A percentile compares a stretch with the other conserved stretches of the same genome.
Conservation (phyloP, 2,888 invertebrate genomes). For the Hirtodrosophila trivittata region DNA sequence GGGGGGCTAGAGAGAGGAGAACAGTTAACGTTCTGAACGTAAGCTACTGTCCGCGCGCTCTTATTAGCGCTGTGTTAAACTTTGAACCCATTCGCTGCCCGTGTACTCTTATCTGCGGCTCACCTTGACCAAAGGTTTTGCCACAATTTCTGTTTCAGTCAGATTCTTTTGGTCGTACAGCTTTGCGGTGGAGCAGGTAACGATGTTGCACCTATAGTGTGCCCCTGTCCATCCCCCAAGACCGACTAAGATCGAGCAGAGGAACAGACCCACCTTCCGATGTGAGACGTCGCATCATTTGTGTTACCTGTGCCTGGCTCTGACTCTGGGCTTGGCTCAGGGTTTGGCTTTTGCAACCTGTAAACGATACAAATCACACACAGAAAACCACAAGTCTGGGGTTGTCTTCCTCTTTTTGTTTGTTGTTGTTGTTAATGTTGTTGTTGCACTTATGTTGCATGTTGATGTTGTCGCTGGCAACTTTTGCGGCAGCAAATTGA, state of each 20-base stretch:
- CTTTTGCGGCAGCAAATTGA: conserved; percentile 70
- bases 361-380: conserved; percentile 76
- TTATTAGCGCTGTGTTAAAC: conserved; percentile 33
- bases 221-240: too few species aligned
- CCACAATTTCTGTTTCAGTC: background rate
- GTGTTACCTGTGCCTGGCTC: conserved; percentile 3
- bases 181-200: background rate
- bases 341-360: conserved; percentile 45
- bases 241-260: background rate
- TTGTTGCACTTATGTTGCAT: conserved; percentile 22
- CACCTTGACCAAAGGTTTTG: background rate
- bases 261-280: conserved; percentile 19
- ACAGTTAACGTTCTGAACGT: background rate
- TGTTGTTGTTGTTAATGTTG: conserved; percentile 2
- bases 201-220: background rate
- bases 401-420: conserved; percentile 8
- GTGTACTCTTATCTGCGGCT: background rate
- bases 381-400: conserved; percentile 51
- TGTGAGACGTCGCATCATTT: conserved; percentile 14
- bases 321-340: conserved; percentile 15
- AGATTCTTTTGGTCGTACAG: background rate
- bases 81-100: conserved; percentile 38
- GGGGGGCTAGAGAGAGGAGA: too few species aligned
- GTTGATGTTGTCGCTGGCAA: conserved; percentile 58
- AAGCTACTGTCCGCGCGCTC: conserved; percentile 8